Evolutionary conservation across 2,888 invertebrate genomes (phyloP).

Genomic region (Cephus sareptanus): DNA sequence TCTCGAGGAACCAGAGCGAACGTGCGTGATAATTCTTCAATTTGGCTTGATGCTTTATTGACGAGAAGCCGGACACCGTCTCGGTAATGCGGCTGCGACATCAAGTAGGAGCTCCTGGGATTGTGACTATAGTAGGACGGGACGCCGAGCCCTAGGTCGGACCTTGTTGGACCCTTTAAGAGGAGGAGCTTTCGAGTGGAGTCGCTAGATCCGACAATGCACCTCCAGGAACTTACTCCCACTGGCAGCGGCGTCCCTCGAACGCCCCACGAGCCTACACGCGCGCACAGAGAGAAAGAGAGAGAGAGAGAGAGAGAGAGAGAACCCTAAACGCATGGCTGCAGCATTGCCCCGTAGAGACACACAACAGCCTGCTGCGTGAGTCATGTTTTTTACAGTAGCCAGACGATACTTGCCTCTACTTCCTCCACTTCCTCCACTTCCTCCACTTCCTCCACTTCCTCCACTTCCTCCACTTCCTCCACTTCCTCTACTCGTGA

Average conservation of each 20-base stretch:
- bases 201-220: not conserved
- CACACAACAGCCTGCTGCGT: conserved; percentile 43
- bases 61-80: conserved; percentile 27
- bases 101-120: not conserved
- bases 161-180: not conserved
- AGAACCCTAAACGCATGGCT: too few species aligned
- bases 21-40: conserved; percentile 65
- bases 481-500: conserved; percentile 32
- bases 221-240: conserved; percentile 4
- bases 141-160: too few species aligned
- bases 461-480: conserved; percentile 31
- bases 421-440: conserved; percentile 23
- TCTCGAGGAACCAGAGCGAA: conserved; percentile 13
- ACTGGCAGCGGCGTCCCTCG: conserved; percentile 12
- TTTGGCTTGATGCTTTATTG: conserved; percentile 63
- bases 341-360: conserved; percentile 49
- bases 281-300: too few species aligned
- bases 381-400: conserved; percentile 61
- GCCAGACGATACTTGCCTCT: conserved; percentile 61
- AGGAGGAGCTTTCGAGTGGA: conserved; percentile 1
- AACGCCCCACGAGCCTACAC: conserved; percentile 42
- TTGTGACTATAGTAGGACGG: too few species aligned
- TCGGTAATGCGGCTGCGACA: too few species aligned
- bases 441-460: conserved; percentile 17
- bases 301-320: too few species aligned